Base-by-base conservation (phyloP, 1,140 invertebrate genomes). In the Nomia melanderi region DNA sequence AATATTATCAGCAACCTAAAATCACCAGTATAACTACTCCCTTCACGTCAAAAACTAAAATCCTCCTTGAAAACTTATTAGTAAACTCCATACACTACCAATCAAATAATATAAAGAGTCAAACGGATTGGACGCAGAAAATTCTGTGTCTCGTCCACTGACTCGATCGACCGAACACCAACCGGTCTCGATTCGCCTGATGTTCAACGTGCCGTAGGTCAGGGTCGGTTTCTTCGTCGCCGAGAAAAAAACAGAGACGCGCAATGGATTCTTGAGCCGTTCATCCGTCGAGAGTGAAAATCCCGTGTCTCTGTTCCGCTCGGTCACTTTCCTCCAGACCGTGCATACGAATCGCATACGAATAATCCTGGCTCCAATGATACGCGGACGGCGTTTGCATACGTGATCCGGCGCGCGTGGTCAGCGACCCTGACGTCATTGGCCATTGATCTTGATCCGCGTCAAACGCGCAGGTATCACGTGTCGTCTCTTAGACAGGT, bases 391-490 rank as follows among this genome's bases (percentile, higher is more conserved):
- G n/a, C 23, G 66, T 74, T 64, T 78, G 71, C 77, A 82, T 70
- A 33, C 65, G 41, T 41, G 67, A 54, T 76, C 36, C 65, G 44
- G 36, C 53, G 33, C 63, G 53, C 79, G 59, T 70, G 72, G 50
- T 74, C 64, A 78, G 39, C 63, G 36, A 64, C 50, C 31, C 23
- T 78, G 74, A 81, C 79, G 67, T 82, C 79, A 78, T 41, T 82
- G 79, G 69, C 73, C 74, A 78, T 73, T 81, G 81, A 78, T 82
- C 81, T 77, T 82, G 54, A 39, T 69, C 33, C 53, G 27, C 27
- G n/a, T 66, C 69, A 66, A 65, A 31, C 11, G 23, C 59, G 17
- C 53, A 57, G 17, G 57, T 33, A 76, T 75, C 64, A 57, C 31
- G 71, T 50, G 31, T 33, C 33, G 54, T 66, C 62, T 69, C 36